Conservation (phyloP, 2,113 vertebrate genomes). For the Callipepla squamata region DNA sequence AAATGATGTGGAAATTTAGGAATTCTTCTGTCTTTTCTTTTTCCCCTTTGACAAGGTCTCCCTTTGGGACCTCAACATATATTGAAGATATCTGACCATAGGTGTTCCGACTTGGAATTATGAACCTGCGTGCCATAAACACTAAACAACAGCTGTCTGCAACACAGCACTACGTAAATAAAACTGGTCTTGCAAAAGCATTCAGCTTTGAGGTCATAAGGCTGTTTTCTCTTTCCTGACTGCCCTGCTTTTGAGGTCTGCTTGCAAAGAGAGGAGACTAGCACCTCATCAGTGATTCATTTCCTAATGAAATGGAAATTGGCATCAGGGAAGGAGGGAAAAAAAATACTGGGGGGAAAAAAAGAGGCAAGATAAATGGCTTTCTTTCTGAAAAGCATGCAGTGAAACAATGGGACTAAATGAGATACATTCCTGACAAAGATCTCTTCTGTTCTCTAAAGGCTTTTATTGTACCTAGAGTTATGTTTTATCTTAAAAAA, state of each 20-base stretch:
- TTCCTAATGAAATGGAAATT: constrained; percentile 61
- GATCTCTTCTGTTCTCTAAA: constrained; percentile 72
- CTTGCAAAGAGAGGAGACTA: neutral
- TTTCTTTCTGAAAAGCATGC: constrained; percentile 50
- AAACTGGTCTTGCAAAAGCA: neutral
- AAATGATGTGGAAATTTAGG: neutral
- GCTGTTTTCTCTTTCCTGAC: neutral
- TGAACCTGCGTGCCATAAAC: neutral
- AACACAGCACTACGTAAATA: neutral
- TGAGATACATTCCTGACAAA: constrained; percentile 78
- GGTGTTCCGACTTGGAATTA: neutral
- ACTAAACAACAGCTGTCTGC: neutral
- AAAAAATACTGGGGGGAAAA: neutral
- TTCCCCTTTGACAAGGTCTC: neutral
- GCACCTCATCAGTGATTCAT: constrained; percentile 37
- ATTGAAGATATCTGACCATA: neutral
- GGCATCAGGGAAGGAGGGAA: neutral
- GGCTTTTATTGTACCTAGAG: constrained; percentile 64
- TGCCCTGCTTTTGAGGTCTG: neutral
- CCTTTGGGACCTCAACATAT: neutral
- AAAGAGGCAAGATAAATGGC: constrained; percentile 69
- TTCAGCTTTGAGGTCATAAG: neutral
- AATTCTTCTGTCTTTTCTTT: neutral
- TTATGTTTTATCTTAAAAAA: constrained; percentile 73
- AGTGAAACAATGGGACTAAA: constrained; percentile 76